Conservation (phyloP, 2,888 invertebrate genomes). For the Seira ritae region DNA sequence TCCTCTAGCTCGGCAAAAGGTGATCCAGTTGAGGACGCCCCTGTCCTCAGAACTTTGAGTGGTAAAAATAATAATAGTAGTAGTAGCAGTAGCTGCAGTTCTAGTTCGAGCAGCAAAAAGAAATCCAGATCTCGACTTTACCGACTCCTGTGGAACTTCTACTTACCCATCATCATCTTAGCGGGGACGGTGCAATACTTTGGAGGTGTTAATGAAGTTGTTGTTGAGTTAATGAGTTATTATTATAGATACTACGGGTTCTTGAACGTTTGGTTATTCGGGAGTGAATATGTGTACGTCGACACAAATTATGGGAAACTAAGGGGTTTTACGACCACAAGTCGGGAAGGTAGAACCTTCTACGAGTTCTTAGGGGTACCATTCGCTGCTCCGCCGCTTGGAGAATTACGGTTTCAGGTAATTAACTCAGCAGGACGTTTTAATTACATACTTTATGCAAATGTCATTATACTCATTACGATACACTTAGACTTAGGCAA, state of each 20-base stretch:
- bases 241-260: conserved; percentile 55
- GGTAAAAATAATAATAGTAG: not conserved
- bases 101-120: conserved; percentile 12
- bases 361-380: conserved; percentile 61
- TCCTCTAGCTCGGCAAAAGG: not conserved
- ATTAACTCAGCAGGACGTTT: too few species aligned
- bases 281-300: conserved; percentile 49
- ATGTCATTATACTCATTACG: too few species aligned
- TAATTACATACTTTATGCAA: too few species aligned
- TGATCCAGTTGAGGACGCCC: not conserved
- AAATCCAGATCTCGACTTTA: conserved; percentile 29
- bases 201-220: conserved; percentile 63
- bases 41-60: not conserved
- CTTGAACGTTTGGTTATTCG: too few species aligned
- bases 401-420: conserved; percentile 57
- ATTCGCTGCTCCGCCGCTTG: conserved; percentile 42
- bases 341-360: conserved; percentile 61
- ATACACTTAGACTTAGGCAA: too few species aligned
- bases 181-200: conserved; percentile 56
- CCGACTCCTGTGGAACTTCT: conserved; percentile 41
- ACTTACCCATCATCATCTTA: conserved; percentile 48
- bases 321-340: conserved; percentile 60
- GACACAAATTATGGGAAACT: conserved; percentile 62
- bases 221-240: conserved; percentile 55
- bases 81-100: too few species aligned